Percentiles rank a stretch among this genome's conserved stretches.
phyloP scores from a whole-genome alignment of 2,113 vertebrate genomes.

The Todiramphus chloris region DNA sequence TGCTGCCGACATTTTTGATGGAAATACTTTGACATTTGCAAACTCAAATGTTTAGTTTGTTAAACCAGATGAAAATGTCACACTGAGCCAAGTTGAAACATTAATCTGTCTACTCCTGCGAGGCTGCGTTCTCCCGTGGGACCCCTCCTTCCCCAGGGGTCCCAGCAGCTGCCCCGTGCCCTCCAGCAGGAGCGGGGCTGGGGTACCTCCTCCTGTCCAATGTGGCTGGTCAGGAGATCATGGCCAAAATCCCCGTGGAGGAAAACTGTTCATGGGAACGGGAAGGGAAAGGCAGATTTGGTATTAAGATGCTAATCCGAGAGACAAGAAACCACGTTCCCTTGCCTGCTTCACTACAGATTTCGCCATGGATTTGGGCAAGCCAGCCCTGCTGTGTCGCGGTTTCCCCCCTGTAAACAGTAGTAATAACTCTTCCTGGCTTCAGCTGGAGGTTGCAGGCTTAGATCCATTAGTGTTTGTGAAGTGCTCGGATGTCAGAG shows the following conservation, averaged over 20 bases:
- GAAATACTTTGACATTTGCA: constrained; percentile 64
- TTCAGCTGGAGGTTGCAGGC: not conserved
- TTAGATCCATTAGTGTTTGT: not conserved
- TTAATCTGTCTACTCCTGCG: not conserved
- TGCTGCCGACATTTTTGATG: constrained; percentile 23
- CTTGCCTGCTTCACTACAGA: not conserved
- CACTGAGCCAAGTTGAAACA: not conserved
- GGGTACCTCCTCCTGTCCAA: rapidly evolving
- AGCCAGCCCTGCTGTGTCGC: not conserved
- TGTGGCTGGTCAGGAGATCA: not conserved
- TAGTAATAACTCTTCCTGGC: not conserved
- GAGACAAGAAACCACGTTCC: not conserved
- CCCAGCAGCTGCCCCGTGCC: no score
- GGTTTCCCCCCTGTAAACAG: not conserved
- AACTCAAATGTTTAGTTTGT: constrained; percentile 66
- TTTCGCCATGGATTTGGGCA: not conserved
- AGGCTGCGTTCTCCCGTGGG: not conserved
- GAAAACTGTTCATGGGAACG: not conserved
- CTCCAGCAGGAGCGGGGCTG: not conserved
- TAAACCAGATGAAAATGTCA: constrained; percentile 64
- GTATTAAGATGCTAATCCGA: not conserved
- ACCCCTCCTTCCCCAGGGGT: not conserved
- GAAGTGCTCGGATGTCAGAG: not conserved
- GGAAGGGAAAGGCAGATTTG: not conserved
- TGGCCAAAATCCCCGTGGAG: not conserved